phyloP scores from a whole-genome alignment of 2,113 vertebrate species.

The Ptilorrhoa leucosticta region DNA sequence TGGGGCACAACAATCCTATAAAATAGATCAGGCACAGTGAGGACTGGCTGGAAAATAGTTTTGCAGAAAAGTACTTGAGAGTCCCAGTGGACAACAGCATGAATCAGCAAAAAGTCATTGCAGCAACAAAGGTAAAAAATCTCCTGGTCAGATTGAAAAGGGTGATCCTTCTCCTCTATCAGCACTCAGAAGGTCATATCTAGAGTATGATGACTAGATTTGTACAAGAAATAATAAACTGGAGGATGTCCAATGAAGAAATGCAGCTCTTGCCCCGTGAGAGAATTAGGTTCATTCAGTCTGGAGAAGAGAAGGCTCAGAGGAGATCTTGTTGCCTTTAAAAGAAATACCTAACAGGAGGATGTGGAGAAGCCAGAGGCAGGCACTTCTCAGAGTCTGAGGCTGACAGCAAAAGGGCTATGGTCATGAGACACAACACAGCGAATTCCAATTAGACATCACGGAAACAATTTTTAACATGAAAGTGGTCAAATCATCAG shows the following conservation, averaged over 20 bases:
- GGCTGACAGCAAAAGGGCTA: background rate
- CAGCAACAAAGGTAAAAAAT: background rate
- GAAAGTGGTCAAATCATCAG: background rate
- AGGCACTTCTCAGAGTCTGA: background rate
- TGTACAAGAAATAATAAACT: background rate
- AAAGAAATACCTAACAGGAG: background rate
- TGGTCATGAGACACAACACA: background rate
- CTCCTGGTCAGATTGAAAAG: background rate
- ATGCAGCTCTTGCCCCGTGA: background rate
- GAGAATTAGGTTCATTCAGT: background rate
- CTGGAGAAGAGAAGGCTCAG: background rate
- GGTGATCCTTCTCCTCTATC: background rate
- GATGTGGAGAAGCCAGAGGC: background rate
- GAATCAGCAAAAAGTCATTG: background rate
- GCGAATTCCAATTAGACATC: background rate
- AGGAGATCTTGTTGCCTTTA: background rate
- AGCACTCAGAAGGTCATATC: background rate
- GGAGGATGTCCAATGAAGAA: background rate
- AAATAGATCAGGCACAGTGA: background rate
- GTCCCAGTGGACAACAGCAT: background rate
- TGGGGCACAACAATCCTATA: background rate
- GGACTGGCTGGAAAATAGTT: background rate
- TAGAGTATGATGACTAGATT: background rate
- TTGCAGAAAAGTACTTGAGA: background rate
- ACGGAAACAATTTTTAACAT: background rate